phyloP scores from a whole-genome alignment of 2,113 vertebrate species.

The Heterocephalus glaber region DNA sequence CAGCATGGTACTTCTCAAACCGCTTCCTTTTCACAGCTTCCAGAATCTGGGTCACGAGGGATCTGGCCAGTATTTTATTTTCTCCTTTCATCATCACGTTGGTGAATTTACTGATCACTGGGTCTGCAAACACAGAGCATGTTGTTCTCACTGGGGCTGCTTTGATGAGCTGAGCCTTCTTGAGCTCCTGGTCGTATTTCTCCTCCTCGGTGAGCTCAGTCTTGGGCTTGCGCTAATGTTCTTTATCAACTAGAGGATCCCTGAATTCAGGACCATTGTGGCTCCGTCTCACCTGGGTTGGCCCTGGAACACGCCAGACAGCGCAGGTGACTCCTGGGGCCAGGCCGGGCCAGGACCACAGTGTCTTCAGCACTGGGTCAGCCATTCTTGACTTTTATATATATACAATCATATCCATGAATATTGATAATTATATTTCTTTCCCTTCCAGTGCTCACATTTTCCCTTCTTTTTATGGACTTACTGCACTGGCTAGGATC shows the following conservation, averaged over 20 bases:
- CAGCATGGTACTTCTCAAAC: no score
- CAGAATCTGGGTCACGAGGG: conserved; percentile 92
- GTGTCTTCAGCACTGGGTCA: conserved; percentile 71
- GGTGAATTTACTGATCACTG: no score
- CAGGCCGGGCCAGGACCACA: neutral
- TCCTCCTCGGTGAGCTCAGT: conserved; percentile 88
- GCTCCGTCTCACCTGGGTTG: no score
- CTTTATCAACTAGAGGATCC: conserved; percentile 90
- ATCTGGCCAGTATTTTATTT: conserved; percentile 92
- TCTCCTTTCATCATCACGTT: conserved; percentile 96
- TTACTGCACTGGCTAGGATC: no score
- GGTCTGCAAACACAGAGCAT: conserved; percentile 90
- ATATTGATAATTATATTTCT: no score
- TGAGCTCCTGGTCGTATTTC: conserved; percentile 85
- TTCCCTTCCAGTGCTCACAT: no score
- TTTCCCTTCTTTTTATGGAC: no score
- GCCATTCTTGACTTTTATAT: no score
- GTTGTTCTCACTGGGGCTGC: no score
- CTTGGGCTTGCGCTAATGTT: conserved; percentile 81
- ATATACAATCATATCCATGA: no score
- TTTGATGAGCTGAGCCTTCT: conserved; percentile 86
- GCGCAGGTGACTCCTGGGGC: neutral
- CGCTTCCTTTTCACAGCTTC: conserved; percentile 94
- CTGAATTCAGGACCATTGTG: conserved; percentile 91
- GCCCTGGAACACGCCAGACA: conserved; percentile 65